These are phyloP conservation scores for Heliconius hermathena DNA, from an alignment of 1,140 invertebrate genomes.

Conservation along the genomic window DNA sequence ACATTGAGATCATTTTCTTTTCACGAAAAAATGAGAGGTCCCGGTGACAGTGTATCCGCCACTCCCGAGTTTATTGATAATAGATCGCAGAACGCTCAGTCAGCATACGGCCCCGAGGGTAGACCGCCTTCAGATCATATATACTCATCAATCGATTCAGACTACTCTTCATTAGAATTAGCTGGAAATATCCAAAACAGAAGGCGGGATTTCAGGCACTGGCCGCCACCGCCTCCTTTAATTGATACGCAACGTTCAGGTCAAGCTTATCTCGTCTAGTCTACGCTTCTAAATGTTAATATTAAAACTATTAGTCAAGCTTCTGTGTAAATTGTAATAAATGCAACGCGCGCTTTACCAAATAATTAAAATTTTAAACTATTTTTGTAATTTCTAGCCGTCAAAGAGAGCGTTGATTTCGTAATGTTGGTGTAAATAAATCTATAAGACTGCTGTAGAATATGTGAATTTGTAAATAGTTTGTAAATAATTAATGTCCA, in stretches of 20 bases:
- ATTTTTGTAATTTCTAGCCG: constrained; percentile 80
- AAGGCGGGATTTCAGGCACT: constrained; percentile 72
- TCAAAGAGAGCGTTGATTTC: constrained; percentile 72
- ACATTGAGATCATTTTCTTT: constrained; percentile 77
- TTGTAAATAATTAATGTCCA: constrained; percentile 77
- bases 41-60: constrained; percentile 60
- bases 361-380: constrained; percentile 78
- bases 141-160: constrained; percentile 93
- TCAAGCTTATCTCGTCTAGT: constrained; percentile 79
- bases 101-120: constrained; percentile 68
- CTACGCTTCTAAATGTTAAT: constrained; percentile 64
- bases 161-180: constrained; percentile 84
- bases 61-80: constrained; percentile 63
- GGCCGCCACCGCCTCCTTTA: constrained; percentile 73
- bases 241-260: constrained; percentile 73
- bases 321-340: constrained; percentile 77
- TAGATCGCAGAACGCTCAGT: constrained; percentile 69
- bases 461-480: constrained; percentile 79
- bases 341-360: constrained; percentile 75
- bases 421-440: constrained; percentile 78
- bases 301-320: constrained; percentile 68
- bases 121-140: constrained; percentile 92
- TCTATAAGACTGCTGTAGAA: constrained; percentile 81
- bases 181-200: constrained; percentile 69
- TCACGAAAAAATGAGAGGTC: constrained; percentile 70